phyloP scores from a whole-genome alignment of 2,797 vertebrate genomes.

The Acanthurus tractus region DNA sequence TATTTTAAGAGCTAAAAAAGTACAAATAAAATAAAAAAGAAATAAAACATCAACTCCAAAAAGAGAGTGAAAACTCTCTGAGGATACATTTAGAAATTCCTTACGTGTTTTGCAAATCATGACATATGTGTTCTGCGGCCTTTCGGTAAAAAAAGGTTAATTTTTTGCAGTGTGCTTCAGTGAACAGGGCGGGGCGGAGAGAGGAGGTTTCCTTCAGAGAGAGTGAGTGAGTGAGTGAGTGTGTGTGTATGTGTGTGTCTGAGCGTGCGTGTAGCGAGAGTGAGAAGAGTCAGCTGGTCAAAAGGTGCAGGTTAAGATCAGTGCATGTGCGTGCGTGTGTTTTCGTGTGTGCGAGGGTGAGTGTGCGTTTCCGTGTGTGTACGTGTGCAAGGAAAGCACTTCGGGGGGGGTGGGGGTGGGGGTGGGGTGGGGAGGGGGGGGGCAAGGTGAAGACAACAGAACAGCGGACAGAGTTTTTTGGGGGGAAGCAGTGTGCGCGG shows the following conservation, averaged over 20 bases:
- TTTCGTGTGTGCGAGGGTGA: constrained; percentile 28
- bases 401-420: constrained; percentile 20
- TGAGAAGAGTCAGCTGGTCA: constrained; percentile 72
- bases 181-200: constrained; percentile 62
- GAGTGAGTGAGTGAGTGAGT: background rate
- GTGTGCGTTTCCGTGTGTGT: constrained; percentile 26
- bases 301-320: constrained; percentile 55
- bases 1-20: background rate
- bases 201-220: constrained; percentile 56
- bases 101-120: background rate
- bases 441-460: constrained; percentile 68
- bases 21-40: background rate
- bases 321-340: constrained; percentile 40
- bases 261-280: constrained; percentile 4
- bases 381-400: constrained; percentile 39
- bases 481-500: constrained; percentile 38
- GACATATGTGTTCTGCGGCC: background rate
- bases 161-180: constrained; percentile 62
- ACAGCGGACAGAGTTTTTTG: constrained; percentile 30
- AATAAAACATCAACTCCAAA: background rate
- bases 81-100: background rate
- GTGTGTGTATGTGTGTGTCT: background rate
- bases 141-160: background rate
- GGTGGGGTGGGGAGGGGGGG: constrained; percentile 6
- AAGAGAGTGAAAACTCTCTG: background rate